Base-by-base conservation (phyloP, 2,888 invertebrate genomes). In the Tricholauxania praeusta region DNA sequence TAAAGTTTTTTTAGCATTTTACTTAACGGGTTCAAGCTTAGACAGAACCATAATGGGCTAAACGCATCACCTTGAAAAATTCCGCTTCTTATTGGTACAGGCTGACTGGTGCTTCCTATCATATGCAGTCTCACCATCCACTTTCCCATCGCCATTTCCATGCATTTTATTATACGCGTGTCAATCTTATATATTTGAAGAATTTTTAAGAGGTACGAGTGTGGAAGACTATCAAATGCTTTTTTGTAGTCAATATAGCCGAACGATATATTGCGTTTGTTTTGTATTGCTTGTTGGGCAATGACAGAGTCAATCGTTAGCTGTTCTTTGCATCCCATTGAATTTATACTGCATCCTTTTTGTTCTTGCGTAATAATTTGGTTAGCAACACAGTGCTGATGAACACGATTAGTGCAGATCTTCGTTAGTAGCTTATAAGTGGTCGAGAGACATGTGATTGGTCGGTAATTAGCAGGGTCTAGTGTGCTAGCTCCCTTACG, bases 291-390 rank as follows among this genome's bases (percentile, higher is more conserved):
- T 57, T 67, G 67, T 15, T 28, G 10, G 7, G 32, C 55, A 17
- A 66, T 17, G 0, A 66, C 32, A 32, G 55, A 39, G 17, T 55
- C 60, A 10, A 62, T 62, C 6, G 62, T 62, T 12, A 62, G 39
- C 17, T 62, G 62, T 7, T 62, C 62, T 39, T 62, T 62, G 17
- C 62, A 62, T 39, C 62, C 62, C 14, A 15, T 12, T 4, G 62
- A 39, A 3, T 19, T 12, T 17, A 10, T 62, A 7, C 8, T 32
- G 39, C 62, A 62, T 7, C 62, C 62, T 39, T 14, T 62, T 39
- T 62, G 62, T 32, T 62, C 3, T 12, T 12, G 12, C n/a, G 62
- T 39, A 15, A 62, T 62, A 6, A 59, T 59, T 22, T 17, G 22
- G 12, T 59, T 17, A 22, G 15, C 19, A 12, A 22, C 1, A 28